Evolutionary conservation across 2,797 vertebrate species (phyloP), one percentile per base, ranked within the genome.

Genomic region (Urosaurus nigricauda): DNA sequence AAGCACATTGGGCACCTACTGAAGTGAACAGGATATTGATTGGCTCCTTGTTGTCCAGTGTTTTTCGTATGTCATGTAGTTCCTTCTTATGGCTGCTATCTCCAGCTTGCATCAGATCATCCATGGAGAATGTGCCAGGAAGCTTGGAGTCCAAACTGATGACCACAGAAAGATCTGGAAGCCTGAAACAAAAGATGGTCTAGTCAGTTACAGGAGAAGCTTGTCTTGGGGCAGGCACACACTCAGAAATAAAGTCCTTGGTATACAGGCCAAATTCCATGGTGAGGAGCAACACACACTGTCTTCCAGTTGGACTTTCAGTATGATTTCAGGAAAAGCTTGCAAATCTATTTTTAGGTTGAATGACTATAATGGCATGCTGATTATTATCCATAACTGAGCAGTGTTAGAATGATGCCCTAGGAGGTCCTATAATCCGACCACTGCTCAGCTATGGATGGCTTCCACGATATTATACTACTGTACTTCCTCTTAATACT

Each of bases 21-120:
- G 98, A 99, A 90, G 98, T 99, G 94, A 99, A 99, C 96, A 98
- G 98, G 90, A 99, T 98, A 93, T 98, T 99, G 95, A 99, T 96
- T 85, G 98, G 97, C 0, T 99, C 98, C 0, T 97, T 94, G 75
- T 89, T 98, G 81, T 95, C 97, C 91, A 99, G 94, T 43, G 95
- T 97, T 87, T 80, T 95, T 96, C 98, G 97, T 75, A 97, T 79
- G 0, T 95, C 94, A 91, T 93, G 95, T 86, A 99, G 95, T 92
- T 96, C 95, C 84, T 94, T 95, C 90, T 95, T 43, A 4, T 98
- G 97, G 40, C 90, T 96, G 90, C 96, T 97, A 89, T 96, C 96
- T 29, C 96, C 98, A 2, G 98, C 97, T 74, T 98, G 96, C 93
- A 98, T 94, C 93, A 99, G 98, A 0, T 99, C 98, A 0, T 97